Evolutionary conservation across 2,113 vertebrate species (phyloP), one percentile per base, ranked within the genome.

Genomic region (Anser cygnoides): DNA sequence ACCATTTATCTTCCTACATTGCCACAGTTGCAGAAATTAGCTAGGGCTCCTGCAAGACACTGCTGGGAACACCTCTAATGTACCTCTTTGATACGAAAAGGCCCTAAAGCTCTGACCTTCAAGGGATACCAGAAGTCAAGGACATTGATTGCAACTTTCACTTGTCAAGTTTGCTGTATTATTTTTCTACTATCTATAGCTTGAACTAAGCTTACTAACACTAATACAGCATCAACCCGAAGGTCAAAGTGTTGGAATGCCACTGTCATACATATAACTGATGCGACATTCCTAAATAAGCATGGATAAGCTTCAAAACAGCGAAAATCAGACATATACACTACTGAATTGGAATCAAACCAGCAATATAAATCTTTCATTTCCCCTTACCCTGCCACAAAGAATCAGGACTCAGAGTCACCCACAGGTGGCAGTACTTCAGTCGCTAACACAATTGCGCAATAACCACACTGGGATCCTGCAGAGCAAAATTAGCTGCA

Each of bases 391-490:
- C 33, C 33, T 73, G 66, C 35, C 22, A 12, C 13, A 41, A 58
- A 68, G 62, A 79, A 82, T 41, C 70, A 33, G 65, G 73, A 31
- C 62, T 81, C 5, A 11, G 35, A 90, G 62, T 86, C 74, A 76
- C 90, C 84, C 92, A 89, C 70, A 91, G 93, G 90, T 88, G 89
- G 93, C 92, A 96, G 66, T 84, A 79, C 90, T 93, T 92, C 92
- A 87, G 95, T 85, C 77, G 84, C 90, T 87, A 93, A 89, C 44
- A 14, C 54, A 61, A 26, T 17, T 35, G 19, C 0, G 0, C 2
- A 0, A 59, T 11, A 43, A 4, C 41, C 85, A 37, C 0, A 0
- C 14, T 7, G 46, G 70, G 73, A 78, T 65, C 57, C 39, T 46
- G 52, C 62, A 54, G 66, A 76, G 10, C 10, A 79, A 70, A 66